Evolutionary conservation across 2,113 vertebrate genomes (phyloP).

Genomic region (Azemiops feae): DNA sequence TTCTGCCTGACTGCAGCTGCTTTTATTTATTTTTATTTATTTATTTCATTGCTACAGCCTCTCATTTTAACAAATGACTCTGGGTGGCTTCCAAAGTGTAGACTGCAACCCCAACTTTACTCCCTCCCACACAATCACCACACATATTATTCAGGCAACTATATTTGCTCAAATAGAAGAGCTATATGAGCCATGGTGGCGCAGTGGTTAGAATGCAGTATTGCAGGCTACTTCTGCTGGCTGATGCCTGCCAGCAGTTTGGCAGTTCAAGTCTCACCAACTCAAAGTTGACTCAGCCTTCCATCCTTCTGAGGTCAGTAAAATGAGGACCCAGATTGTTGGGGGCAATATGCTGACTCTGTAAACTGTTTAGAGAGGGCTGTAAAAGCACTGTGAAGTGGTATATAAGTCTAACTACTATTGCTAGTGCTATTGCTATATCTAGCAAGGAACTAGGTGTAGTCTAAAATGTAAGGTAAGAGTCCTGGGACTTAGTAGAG

Average conservation of each 20-base stretch:
- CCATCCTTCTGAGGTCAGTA: no score
- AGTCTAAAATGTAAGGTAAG: not conserved
- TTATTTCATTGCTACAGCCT: not conserved
- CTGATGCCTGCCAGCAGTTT: no score
- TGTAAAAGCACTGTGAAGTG: no score
- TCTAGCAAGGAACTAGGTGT: not conserved
- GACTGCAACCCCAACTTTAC: not conserved
- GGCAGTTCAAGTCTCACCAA: no score
- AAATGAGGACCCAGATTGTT: no score
- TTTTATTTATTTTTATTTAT: not conserved
- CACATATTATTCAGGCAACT: not conserved
- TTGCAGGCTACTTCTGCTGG: no score
- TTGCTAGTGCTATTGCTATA: not conserved
- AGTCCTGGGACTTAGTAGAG: not conserved
- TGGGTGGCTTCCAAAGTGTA: not conserved
- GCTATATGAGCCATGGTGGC: not conserved
- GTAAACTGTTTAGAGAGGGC: no score
- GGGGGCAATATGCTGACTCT: no score
- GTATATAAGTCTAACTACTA: no score
- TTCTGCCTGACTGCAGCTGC: not conserved
- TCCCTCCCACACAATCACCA: not conserved
- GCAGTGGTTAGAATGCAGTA: no score
- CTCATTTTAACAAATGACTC: not conserved
- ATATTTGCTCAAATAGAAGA: not conserved
- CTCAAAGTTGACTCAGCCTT: no score